Evolutionary conservation across 2,113 vertebrate genomes (phyloP).

Genomic region (Catharus fuscescens): DNA sequence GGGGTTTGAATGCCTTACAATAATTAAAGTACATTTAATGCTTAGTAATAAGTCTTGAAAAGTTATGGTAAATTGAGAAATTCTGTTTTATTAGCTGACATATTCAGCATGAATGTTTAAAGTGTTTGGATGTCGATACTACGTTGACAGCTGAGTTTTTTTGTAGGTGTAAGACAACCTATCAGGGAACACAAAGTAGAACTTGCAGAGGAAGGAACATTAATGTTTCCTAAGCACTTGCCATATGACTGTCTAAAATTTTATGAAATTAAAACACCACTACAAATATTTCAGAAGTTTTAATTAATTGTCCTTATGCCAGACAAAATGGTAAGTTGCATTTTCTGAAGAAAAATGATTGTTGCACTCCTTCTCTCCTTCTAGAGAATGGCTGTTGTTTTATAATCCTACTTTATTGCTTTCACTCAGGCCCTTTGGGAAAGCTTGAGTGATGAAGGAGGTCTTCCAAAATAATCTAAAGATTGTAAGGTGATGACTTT

Average conservation of each 20-base stretch:
- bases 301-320: not conserved
- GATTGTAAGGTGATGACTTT: not conserved
- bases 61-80: not conserved
- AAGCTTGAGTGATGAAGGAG: not conserved
- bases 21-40: not conserved
- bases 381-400: not conserved
- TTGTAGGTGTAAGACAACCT: not conserved
- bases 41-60: not conserved
- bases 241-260: not conserved
- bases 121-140: not conserved
- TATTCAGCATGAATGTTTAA: not conserved
- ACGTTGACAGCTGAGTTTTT: rapidly evolving
- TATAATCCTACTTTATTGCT: not conserved
- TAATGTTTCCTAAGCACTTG: not conserved
- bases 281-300: not conserved
- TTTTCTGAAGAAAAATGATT: not conserved
- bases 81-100: not conserved
- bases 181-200: not conserved
- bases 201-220: rapidly evolving
- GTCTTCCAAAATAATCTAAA: not conserved
- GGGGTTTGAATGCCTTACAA: not conserved
- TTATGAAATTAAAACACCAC: not conserved
- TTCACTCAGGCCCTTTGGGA: not conserved
- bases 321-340: not conserved
- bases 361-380: not conserved